A percentile compares a stretch with the other conserved stretches of the same genome.
phyloP scores from a whole-genome alignment of 2,113 vertebrate species.

The Burhinus oedicnemus region DNA sequence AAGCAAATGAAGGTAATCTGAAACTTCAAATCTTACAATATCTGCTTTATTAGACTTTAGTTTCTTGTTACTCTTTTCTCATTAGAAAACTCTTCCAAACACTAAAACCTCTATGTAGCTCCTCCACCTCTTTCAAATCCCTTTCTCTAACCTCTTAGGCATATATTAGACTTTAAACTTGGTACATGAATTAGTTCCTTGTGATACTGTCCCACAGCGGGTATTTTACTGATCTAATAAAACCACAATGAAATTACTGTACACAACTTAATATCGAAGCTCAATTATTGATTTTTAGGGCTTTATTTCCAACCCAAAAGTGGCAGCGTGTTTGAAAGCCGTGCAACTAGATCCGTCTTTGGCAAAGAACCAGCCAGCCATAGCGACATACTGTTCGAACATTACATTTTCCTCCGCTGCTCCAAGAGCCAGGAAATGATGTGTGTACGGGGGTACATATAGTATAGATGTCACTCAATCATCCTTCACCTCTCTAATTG shows the following conservation, averaged over 20 bases:
- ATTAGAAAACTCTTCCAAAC: conserved; percentile 54
- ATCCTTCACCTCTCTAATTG: conserved; percentile 58
- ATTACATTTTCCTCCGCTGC: conserved; percentile 6
- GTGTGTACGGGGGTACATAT: neutral
- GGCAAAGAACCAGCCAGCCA: conserved; percentile 45
- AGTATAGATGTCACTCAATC: conserved; percentile 59
- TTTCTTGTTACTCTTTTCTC: conserved; percentile 61
- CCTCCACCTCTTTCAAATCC: conserved; percentile 14
- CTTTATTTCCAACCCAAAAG: conserved; percentile 48
- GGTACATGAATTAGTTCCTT: conserved; percentile 49
- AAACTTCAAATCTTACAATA: conserved; percentile 56
- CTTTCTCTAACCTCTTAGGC: conserved; percentile 7
- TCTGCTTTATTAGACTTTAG: conserved; percentile 52
- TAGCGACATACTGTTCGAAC: neutral
- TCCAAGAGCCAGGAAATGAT: conserved; percentile 40
- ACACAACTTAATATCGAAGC: conserved; percentile 46
- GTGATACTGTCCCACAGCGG: conserved; percentile 26
- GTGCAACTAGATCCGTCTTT: conserved; percentile 28
- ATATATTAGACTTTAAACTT: conserved; percentile 28
- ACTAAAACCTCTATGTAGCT: conserved; percentile 43
- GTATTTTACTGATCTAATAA: conserved; percentile 65
- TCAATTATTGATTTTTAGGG: conserved; percentile 63
- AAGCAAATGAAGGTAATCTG: conserved; percentile 50
- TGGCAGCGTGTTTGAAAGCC: conserved; percentile 42
- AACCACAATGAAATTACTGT: conserved; percentile 69